phyloP scores from a whole-genome alignment of 2,113 vertebrate species.

The Mus pahari region DNA sequence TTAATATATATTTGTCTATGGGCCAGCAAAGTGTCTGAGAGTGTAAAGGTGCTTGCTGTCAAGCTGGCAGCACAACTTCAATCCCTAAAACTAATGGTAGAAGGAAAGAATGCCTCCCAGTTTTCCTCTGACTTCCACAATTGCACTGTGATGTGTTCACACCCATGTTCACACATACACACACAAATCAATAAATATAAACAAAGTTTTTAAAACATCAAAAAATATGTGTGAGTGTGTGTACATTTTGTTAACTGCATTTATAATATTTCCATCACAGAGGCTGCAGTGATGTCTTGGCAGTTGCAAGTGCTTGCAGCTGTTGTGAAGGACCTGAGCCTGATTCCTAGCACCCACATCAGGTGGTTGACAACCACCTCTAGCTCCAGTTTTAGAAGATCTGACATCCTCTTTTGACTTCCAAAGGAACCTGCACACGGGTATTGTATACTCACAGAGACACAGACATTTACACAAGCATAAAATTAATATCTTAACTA shows the following conservation, averaged over 20 bases:
- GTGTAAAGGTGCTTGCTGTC: not conserved
- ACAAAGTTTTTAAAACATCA: not conserved
- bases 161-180: not conserved
- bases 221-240: not conserved
- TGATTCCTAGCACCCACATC: not conserved
- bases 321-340: not conserved
- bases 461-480: not conserved
- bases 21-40: not conserved
- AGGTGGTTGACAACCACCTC: not conserved
- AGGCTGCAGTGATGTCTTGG: not conserved
- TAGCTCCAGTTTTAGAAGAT: not conserved
- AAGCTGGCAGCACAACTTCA: not conserved
- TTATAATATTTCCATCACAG: not conserved
- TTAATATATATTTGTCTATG: not conserved
- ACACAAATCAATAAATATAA: not conserved
- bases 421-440: not conserved
- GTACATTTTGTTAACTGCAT: not conserved
- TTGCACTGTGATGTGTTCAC: not conserved
- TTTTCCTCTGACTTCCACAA: not conserved
- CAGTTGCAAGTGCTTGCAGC: not conserved
- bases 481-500: not conserved
- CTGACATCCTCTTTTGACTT: not conserved
- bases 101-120: not conserved
- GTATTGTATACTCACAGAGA: not conserved
- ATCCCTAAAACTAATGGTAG: not conserved